Evolutionary conservation across 2,888 invertebrate genomes (phyloP), one percentile per base, ranked within the genome.

Genomic region (Melieria crassipennis): DNA sequence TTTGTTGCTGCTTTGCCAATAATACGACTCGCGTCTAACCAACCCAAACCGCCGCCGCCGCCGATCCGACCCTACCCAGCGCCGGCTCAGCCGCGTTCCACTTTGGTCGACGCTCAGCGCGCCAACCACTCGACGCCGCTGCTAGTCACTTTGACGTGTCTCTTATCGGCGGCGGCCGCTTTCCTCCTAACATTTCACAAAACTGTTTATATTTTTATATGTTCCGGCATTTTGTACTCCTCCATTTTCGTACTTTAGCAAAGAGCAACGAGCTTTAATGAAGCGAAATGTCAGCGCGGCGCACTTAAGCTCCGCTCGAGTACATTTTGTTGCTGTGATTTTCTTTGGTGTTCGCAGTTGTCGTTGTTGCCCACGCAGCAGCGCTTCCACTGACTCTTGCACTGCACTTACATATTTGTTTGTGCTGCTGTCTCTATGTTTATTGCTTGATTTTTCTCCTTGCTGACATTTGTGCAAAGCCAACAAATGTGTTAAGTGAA

Each of bases 401-500:
- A 10, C 7, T n/a, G 11, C 11, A 60, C 42, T 16, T 60, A 60
- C 42, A 9, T 60, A 60, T 43, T 52, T 13, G 46, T 46, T 5
- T 61, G 46, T 5, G 1, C 30, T 30, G 30, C 30, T 30, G 30
- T 30, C 30, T 30, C 30, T 45, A 16, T 55, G 13, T 55, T 57
- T 42, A 13, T 42, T 65, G 50, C 57, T 7, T 43, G 57, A n/a
- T n/a, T 60, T 52, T 61, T 60, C n/a, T n/a, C 52, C 16, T 50
- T 46, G 46, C 65, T 60, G 57, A 58, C 65, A 60, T 70, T 65
- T 52, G 30, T 30, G 30, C 43, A 60, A 60, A 47, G 16, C 64
- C 50, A 42, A 64, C 50, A 47, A 65, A 65, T 47, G 58, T 58
- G 66, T 66, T 58, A 66, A 58, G 66, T 66, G 58, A 57, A 57